Evolutionary conservation across 2,113 vertebrate species (phyloP), one percentile per base, ranked within the genome.

Genomic region (Hippocampus guttulatus): DNA sequence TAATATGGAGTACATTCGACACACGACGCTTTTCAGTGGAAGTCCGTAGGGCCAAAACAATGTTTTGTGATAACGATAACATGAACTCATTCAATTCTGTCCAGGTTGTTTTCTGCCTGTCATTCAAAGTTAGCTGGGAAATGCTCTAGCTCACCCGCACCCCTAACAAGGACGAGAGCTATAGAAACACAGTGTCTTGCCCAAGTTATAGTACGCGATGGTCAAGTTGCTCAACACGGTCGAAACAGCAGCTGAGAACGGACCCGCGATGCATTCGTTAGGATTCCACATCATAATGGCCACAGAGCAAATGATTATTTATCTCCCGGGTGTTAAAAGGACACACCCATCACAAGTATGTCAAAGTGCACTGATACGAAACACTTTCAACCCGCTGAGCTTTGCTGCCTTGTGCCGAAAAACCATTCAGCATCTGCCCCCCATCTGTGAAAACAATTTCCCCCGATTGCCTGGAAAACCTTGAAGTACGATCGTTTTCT

Each of bases 401-500:
- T 20, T 20, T 18, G 1, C 49, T 33, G 81, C 2, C 12, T 58
- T 0, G 54, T 45, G 62, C 71, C 70, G 68, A 71, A 51, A 75
- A 43, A 61, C 55, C 69, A 64, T 70, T 49, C 23, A 71, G 49
- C 64, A 75, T 49, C 74, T 52, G 66, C 30, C n/a, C 47, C 20
- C 30, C 27, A 38, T 74, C 27, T 63, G 41, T 45, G 38, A 38
- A 38, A 3, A 16, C 66, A 30, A 14, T 38, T 6, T 51, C 5
- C 58, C 58, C 27, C 14, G 64, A 51, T 57, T 43, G 16, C 25
- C 51, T 52, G 57, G 61, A 10, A 77, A 72, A 52, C 21, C 0
- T 2, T 40, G n/a, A 61, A 33, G 58, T 60, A 18, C 65, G 18
- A 41, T 3, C 7, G 14, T 1, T 23, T 68, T 41, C 68, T 66